Evolutionary conservation across 2,797 vertebrate genomes (phyloP).

Genomic region (Pogoniulus pusillus): DNA sequence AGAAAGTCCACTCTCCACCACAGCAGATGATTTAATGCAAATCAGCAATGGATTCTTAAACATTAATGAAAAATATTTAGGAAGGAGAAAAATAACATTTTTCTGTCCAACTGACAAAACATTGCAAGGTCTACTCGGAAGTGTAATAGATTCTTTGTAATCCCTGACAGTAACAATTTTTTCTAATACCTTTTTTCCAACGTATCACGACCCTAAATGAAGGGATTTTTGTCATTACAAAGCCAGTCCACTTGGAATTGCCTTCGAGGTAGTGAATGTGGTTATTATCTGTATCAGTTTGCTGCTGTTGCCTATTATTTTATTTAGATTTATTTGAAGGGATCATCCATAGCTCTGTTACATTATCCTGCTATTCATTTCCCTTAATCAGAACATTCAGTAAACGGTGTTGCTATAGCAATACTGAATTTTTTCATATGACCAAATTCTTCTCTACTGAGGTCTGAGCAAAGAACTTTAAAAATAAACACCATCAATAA

Average conservation of each 20-base stretch:
- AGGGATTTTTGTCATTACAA: constrained; percentile 1
- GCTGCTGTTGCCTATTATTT: background rate
- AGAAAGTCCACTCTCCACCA: background rate
- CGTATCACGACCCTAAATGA: background rate
- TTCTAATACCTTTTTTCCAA: background rate
- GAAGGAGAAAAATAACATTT: background rate
- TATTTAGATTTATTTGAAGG: constrained; percentile 22
- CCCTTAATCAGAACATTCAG: constrained; percentile 33
- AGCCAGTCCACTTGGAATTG: background rate
- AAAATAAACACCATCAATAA: background rate
- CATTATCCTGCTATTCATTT: constrained; percentile 31
- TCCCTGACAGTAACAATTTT: background rate
- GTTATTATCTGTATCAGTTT: background rate
- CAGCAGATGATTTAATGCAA: constrained; percentile 4
- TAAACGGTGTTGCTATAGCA: constrained; percentile 62
- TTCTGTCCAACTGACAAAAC: background rate
- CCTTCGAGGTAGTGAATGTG: background rate
- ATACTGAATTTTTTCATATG: constrained; percentile 29
- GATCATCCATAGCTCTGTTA: background rate
- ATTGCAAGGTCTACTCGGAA: background rate
- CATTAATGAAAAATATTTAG: background rate
- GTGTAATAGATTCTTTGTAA: background rate
- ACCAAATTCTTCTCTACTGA: constrained; percentile 2
- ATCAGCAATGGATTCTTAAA: background rate
- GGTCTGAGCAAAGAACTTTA: background rate